A percentile compares a stretch with the other conserved stretches of the same genome.
These are phyloP conservation scores for Sceloporus tristichus DNA, from an alignment of 2,113 vertebrate genomes.

Conservation along the genomic window DNA sequence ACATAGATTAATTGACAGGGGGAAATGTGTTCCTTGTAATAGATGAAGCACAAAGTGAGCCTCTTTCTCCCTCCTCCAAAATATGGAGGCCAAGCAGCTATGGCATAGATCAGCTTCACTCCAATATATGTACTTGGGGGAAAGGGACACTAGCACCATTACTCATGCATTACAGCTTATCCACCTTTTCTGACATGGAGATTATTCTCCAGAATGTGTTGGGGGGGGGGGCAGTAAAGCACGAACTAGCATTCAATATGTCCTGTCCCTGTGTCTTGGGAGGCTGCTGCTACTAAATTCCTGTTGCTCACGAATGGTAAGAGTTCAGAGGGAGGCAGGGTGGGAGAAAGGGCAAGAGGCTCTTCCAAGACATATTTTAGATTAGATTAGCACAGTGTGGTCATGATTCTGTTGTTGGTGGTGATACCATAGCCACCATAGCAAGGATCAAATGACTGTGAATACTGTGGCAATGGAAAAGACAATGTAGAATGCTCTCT, in stretches of 20 bases:
- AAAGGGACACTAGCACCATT: neutral
- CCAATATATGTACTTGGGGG: neutral
- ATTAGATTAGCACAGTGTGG: no score
- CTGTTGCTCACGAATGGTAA: neutral
- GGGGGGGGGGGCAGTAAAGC: no score
- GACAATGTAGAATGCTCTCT: no score
- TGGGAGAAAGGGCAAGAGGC: no score
- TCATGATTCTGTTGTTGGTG: no score
- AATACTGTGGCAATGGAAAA: no score
- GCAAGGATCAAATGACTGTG: no score
- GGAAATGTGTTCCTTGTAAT: neutral
- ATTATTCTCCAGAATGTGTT: neutral
- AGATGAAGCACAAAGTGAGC: neutral
- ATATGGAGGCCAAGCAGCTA: neutral
- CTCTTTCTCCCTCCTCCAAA: neutral
- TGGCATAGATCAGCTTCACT: neutral
- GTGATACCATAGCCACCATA: no score
- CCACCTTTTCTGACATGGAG: neutral
- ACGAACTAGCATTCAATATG: neutral
- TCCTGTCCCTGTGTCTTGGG: neutral
- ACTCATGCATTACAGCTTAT: neutral
- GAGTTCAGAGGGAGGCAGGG: no score
- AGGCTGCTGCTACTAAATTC: no score
- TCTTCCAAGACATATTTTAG: no score
- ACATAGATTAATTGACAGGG: slow-evolving; percentile 11